Evolutionary conservation across 2,113 vertebrate genomes (phyloP).

Genomic region (Dicerorhinus sumatrensis): DNA sequence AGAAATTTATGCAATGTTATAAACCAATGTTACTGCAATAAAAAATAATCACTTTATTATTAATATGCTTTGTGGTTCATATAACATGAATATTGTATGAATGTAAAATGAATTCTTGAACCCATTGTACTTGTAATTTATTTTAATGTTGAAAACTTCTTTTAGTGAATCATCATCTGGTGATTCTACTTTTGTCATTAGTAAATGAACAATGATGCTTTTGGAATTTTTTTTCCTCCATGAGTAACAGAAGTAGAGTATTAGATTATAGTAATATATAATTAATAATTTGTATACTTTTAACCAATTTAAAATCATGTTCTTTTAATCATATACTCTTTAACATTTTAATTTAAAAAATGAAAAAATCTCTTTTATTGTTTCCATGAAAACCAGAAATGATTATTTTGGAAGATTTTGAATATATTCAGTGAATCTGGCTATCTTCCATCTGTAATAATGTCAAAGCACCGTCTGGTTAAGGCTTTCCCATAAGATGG

Average conservation of each 20-base stretch:
- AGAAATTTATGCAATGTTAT: too few relatives aligned
- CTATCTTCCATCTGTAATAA: conserved; percentile 13
- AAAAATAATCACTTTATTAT: conserved; percentile 47
- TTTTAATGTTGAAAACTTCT: conserved; percentile 59
- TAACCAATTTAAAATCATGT: neutral
- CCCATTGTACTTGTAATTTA: conserved; percentile 46
- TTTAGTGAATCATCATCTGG: conserved; percentile 18
- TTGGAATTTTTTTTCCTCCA: neutral
- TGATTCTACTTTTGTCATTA: conserved; percentile 36
- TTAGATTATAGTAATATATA: conserved; percentile 26
- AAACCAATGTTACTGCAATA: too few relatives aligned
- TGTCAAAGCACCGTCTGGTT: neutral
- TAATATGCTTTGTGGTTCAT: conserved; percentile 50
- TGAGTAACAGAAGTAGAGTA: conserved; percentile 46
- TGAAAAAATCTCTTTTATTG: neutral
- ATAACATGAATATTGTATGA: conserved; percentile 48
- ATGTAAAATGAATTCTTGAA: conserved; percentile 57
- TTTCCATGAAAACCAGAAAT: conserved; percentile 32
- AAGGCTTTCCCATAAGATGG: neutral
- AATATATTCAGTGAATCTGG: neutral
- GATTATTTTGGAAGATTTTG: neutral
- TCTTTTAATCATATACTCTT: neutral
- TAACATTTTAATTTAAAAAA: conserved; percentile 38
- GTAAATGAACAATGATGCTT: neutral
- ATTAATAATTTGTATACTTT: conserved; percentile 39